These are phyloP conservation scores for Latrodectus hesperus DNA, from an alignment of 2,888 invertebrate species.

Conservation along the genomic window DNA sequence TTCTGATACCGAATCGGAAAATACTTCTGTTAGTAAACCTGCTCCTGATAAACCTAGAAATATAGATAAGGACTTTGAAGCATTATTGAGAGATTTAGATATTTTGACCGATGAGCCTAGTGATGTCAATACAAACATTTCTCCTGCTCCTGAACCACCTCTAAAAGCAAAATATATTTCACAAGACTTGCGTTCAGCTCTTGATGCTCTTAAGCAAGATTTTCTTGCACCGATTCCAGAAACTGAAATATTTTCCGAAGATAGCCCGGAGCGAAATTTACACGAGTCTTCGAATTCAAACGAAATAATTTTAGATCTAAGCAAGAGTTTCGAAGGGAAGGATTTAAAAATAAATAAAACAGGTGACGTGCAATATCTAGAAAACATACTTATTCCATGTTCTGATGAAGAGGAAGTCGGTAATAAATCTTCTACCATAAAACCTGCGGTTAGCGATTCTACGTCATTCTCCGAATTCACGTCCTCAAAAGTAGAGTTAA, in stretches of 20 bases:
- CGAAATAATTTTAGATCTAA: background rate
- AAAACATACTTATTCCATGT: constrained; percentile 3
- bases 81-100: constrained; percentile 41
- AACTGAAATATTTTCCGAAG: constrained; percentile 27
- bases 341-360: background rate
- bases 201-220: constrained; percentile 45
- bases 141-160: background rate
- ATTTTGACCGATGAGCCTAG: constrained; percentile 36
- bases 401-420: background rate
- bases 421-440: constrained; percentile 11
- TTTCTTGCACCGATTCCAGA: constrained; percentile 52
- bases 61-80: constrained; percentile 52
- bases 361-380: background rate
- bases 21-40: background rate
- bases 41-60: constrained; percentile 6
- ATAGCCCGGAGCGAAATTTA: constrained; percentile 2
- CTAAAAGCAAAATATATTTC: constrained; percentile 19
- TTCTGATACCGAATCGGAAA: constrained; percentile 4
- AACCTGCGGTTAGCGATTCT: constrained; percentile 8
- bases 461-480: constrained; percentile 40
- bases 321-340: background rate
- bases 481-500: constrained; percentile 26
- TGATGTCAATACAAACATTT: constrained; percentile 1
- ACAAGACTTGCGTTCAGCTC: constrained; percentile 17
- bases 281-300: background rate